Evolutionary conservation across 37 sponge, comb jelly and placozoan genomes (phyloP).

Genomic region (Aplysina aerophoba): DNA sequence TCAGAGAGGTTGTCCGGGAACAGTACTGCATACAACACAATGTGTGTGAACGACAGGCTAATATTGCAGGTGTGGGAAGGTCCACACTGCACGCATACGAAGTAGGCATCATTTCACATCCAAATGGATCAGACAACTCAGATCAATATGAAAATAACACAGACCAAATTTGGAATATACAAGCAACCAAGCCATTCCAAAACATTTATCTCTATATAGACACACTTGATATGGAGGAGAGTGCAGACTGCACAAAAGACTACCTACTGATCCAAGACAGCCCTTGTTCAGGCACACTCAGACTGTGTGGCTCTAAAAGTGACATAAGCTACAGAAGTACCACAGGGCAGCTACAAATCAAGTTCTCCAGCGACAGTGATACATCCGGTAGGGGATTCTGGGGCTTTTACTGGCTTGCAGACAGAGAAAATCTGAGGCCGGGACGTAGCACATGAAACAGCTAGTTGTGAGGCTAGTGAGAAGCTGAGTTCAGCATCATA

Average conservation of each 20-base stretch:
- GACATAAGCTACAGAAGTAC: background rate
- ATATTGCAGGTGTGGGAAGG: no score
- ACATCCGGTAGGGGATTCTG: background rate
- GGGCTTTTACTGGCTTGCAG: background rate
- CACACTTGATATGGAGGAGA: background rate
- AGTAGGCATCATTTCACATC: background rate
- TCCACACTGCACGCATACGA: no score
- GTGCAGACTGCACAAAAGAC: background rate
- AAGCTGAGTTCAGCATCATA: no score
- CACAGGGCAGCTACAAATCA: constrained; percentile 14
- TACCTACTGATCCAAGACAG: background rate
- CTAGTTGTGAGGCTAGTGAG: no score
- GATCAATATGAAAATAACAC: no score
- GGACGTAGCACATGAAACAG: no score
- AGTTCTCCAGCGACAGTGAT: background rate
- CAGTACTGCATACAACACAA: no score
- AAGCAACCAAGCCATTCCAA: no score
- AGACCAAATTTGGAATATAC: no score
- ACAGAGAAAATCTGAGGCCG: no score
- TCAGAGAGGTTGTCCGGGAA: no score
- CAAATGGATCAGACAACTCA: background rate
- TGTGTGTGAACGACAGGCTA: no score
- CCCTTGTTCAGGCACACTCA: background rate
- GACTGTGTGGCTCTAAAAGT: background rate
- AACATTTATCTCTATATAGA: background rate